Conservation (phyloP, 2,797 vertebrate species). For the Harpagifer antarcticus region DNA sequence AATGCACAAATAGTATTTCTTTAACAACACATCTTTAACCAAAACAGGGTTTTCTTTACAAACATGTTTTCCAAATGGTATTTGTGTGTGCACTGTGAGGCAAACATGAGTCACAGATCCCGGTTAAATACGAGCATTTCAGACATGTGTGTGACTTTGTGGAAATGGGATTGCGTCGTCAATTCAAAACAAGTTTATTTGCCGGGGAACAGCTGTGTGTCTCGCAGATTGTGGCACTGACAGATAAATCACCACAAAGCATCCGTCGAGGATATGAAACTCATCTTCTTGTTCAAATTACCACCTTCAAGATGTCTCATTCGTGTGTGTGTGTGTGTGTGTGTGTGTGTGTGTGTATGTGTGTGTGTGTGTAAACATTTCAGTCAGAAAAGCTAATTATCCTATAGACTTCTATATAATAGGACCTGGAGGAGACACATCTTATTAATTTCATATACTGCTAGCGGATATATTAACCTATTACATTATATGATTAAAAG, state of each 20-base stretch:
- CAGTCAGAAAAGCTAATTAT: too few species aligned
- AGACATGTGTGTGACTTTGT: slow-evolving; percentile 49
- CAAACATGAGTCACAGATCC: slow-evolving; percentile 47
- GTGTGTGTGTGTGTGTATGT: not conserved
- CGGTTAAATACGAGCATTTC: slow-evolving; percentile 28
- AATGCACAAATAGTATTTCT: too few species aligned
- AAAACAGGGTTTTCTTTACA: too few species aligned
- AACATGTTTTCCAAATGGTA: too few species aligned
- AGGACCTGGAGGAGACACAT: too few species aligned
- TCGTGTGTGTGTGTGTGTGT: not conserved
- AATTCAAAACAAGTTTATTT: slow-evolving; percentile 59
- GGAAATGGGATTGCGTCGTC: slow-evolving; percentile 47
- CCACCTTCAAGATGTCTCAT: slow-evolving; percentile 37
- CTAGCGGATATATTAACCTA: too few species aligned
- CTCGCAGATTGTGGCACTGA: slow-evolving; percentile 48
- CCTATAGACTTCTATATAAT: too few species aligned
- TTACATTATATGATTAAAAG: too few species aligned
- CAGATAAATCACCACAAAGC: slow-evolving; percentile 62
- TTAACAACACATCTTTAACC: too few species aligned
- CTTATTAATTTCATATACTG: too few species aligned
- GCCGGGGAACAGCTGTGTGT: slow-evolving; percentile 63
- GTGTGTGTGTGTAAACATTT: not conserved
- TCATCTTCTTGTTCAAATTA: slow-evolving; percentile 45
- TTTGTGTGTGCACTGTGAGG: slow-evolving; percentile 9
- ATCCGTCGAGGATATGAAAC: slow-evolving; percentile 40